Evolutionary conservation across 2,113 vertebrate genomes (phyloP).

Genomic region (Indicator indicator): DNA sequence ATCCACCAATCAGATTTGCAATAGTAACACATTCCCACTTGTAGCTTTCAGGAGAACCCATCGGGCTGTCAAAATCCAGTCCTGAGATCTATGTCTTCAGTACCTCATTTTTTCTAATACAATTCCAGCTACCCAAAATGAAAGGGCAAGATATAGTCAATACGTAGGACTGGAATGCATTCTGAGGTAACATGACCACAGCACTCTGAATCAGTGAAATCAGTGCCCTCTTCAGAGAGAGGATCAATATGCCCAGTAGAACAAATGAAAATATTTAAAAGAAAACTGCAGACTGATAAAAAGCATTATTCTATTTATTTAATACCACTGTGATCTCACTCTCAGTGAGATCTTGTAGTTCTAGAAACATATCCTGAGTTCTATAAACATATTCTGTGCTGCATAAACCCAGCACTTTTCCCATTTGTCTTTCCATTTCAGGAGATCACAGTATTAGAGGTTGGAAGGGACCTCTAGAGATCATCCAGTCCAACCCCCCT

Average conservation of each 20-base stretch:
- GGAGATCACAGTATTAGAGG: neutral
- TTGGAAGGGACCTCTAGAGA: no score
- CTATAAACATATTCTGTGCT: neutral
- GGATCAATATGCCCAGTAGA: neutral
- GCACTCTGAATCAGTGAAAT: neutral
- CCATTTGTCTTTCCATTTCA: neutral
- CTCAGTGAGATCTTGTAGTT: neutral
- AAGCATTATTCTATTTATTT: neutral
- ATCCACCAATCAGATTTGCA: neutral
- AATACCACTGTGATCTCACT: neutral
- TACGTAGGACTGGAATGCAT: neutral
- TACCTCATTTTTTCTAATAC: neutral
- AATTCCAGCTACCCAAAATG: neutral
- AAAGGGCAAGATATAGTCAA: neutral
- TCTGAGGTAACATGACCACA: neutral
- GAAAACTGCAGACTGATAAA: neutral
- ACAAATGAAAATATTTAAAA: neutral
- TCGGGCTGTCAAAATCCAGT: neutral
- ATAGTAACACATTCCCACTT: neutral
- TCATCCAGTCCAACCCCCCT: no score
- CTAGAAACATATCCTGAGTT: no score
- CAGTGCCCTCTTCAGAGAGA: neutral
- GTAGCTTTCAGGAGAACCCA: neutral
- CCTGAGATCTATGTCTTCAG: neutral
- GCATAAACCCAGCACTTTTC: neutral